phyloP scores from a whole-genome alignment of 2,113 vertebrate species.

The Mirza zaza region DNA sequence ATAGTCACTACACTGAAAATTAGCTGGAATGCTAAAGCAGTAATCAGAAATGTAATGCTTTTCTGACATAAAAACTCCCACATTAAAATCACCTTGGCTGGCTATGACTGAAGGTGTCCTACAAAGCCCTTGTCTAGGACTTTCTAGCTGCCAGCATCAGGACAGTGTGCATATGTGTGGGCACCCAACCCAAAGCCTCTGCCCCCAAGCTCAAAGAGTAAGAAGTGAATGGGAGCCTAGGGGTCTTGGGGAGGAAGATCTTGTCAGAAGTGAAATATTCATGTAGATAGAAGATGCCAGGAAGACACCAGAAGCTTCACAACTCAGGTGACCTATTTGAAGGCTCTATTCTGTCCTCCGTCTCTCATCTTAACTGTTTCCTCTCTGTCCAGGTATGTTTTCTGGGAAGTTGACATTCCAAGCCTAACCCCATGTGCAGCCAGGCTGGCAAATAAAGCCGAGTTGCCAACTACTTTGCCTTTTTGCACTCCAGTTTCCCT shows the following conservation, averaged over 20 bases:
- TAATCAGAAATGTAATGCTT: neutral
- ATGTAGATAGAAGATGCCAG: neutral
- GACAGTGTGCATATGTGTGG: neutral
- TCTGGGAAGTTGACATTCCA: neutral
- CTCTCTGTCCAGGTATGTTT: neutral
- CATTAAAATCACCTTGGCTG: conserved; percentile 7
- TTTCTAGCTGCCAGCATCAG: neutral
- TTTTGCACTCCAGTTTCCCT: conserved; percentile 8
- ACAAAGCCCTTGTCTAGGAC: neutral
- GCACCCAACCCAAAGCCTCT: neutral
- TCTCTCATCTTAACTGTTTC: neutral
- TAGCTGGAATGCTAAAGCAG: neutral
- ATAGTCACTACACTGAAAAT: conserved; percentile 43
- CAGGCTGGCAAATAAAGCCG: neutral
- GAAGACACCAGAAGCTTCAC: neutral
- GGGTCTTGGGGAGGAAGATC: neutral
- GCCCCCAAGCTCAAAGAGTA: neutral
- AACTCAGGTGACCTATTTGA: neutral
- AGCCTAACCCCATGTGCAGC: neutral
- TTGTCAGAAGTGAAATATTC: conserved; percentile 12
- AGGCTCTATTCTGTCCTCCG: neutral
- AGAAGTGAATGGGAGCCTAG: neutral
- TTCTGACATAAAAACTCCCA: neutral
- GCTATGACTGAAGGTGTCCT: neutral
- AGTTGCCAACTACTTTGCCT: neutral